Evolutionary conservation across 2,113 vertebrate species (phyloP).

Genomic region (Martes martes): DNA sequence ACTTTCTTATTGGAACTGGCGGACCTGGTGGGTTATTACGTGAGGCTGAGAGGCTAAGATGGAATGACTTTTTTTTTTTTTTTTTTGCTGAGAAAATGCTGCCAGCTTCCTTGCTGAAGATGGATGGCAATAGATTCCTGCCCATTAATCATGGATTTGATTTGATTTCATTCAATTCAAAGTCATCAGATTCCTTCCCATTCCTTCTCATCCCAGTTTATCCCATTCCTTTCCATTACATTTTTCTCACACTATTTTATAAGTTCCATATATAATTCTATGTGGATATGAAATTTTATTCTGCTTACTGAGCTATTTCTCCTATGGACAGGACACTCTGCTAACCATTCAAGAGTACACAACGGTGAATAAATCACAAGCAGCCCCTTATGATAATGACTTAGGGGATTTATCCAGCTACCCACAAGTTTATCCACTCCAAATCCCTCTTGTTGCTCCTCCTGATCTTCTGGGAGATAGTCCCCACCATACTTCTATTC

Average conservation of each 20-base stretch:
- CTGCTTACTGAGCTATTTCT: not conserved
- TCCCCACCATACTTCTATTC: not conserved
- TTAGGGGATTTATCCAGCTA: not conserved
- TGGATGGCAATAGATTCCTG: not conserved
- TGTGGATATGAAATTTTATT: not conserved
- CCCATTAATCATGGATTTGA: not conserved
- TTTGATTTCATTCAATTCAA: not conserved
- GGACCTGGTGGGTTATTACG: not conserved
- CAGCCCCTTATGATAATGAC: not conserved
- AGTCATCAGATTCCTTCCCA: not conserved
- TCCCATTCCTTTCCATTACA: not conserved
- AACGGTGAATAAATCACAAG: not conserved
- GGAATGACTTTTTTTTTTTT: not conserved
- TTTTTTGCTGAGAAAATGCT: not conserved
- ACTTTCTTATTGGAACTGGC: not conserved
- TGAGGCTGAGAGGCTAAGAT: not conserved
- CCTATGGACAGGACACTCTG: not conserved
- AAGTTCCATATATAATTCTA: not conserved
- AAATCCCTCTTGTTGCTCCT: not conserved
- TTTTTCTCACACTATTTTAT: not conserved
- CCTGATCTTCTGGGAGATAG: not conserved
- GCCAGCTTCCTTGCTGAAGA: not conserved
- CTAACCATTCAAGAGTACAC: not conserved
- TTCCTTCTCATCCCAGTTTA: not conserved
- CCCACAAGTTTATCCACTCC: not conserved